phyloP scores from a whole-genome alignment of 2,797 vertebrate genomes.

The Takifugu rubripes region DNA sequence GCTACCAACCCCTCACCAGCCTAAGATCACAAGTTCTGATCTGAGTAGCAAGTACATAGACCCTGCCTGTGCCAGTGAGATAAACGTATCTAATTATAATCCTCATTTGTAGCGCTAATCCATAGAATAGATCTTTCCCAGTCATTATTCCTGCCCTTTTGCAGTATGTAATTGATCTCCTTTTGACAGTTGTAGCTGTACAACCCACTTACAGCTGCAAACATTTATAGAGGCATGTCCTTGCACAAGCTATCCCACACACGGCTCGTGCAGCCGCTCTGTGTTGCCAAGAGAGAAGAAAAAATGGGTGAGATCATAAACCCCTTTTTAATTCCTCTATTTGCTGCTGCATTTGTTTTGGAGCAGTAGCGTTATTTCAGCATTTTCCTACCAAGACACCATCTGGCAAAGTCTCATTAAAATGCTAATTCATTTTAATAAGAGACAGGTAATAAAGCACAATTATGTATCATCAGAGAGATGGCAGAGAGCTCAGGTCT shows the following conservation, averaged over 20 bases:
- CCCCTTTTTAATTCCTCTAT: background rate
- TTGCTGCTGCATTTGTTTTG: conserved; percentile 11
- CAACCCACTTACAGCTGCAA: background rate
- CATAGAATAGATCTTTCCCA: conserved; percentile 64
- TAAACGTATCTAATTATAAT: conserved; percentile 78
- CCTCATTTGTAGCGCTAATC: conserved; percentile 75
- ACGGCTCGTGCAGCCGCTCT: background rate
- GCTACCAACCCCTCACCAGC: conserved; percentile 33
- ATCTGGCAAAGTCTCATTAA: conserved; percentile 80
- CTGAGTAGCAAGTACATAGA: conserved; percentile 24
- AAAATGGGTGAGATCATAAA: background rate
- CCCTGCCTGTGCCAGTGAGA: conserved; percentile 59
- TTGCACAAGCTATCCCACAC: conserved; percentile 2
- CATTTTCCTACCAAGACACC: conserved; percentile 71
- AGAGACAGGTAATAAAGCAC: conserved; percentile 85
- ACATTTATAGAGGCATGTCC: background rate
- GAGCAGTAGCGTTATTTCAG: conserved; percentile 51
- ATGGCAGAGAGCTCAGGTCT: conserved; percentile 65
- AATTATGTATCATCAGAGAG: conserved; percentile 80
- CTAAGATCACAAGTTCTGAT: conserved; percentile 41
- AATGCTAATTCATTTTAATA: conserved; percentile 90
- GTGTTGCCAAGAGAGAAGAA: background rate
- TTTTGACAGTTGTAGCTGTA: conserved; percentile 33
- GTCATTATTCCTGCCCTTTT: conserved; percentile 38
- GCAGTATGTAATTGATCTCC: conserved; percentile 52